Percentiles rank a stretch among this genome's conserved stretches.
phyloP scores from a whole-genome alignment of 2,888 invertebrate genomes.

The Ganaspis brasiliensis region DNA sequence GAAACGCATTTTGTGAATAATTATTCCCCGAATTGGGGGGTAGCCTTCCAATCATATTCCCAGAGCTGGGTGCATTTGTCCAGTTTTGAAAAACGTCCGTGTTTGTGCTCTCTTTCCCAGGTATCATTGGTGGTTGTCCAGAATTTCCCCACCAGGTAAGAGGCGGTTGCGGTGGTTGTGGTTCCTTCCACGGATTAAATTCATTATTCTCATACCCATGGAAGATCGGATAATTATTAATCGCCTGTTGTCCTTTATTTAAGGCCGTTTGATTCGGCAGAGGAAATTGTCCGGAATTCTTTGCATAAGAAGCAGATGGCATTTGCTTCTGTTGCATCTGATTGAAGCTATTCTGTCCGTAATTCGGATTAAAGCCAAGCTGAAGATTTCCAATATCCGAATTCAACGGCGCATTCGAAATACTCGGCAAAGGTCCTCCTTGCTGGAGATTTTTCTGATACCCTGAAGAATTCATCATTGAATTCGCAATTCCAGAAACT shows the following conservation, averaged over 20 bases:
- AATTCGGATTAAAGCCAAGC: slow-evolving; percentile 57
- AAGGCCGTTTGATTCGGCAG: slow-evolving; percentile 65
- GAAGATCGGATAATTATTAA: slow-evolving; percentile 69
- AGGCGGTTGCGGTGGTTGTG: slow-evolving; percentile 71
- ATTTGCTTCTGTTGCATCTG: slow-evolving; percentile 70
- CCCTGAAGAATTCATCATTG: slow-evolving; percentile 60
- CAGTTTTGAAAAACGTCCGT: slow-evolving; percentile 72
- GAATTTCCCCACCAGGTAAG: slow-evolving; percentile 72
- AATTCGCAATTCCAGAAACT: slow-evolving; percentile 59
- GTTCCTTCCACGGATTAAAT: slow-evolving; percentile 75
- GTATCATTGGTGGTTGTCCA: slow-evolving; percentile 62
- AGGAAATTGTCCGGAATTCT: slow-evolving; percentile 65
- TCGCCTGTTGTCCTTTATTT: slow-evolving; percentile 60
- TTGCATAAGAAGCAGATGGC: slow-evolving; percentile 67
- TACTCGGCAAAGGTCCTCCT: slow-evolving; percentile 48
- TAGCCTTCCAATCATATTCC: slow-evolving; percentile 64
- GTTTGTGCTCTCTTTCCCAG: slow-evolving; percentile 61
- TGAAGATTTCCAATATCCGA: slow-evolving; percentile 20
- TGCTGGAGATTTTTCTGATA: slow-evolving; percentile 70
- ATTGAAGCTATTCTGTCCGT: slow-evolving; percentile 65
- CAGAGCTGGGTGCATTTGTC: slow-evolving; percentile 66
- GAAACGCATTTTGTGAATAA: slow-evolving; percentile 68
- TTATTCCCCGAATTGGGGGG: slow-evolving; percentile 67
- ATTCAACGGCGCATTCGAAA: slow-evolving; percentile 33
- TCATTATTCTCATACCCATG: slow-evolving; percentile 71